Evolutionary conservation across 2,797 vertebrate species (phyloP), one percentile per base, ranked within the genome.

Genomic region (Rhinichthys osculus): DNA sequence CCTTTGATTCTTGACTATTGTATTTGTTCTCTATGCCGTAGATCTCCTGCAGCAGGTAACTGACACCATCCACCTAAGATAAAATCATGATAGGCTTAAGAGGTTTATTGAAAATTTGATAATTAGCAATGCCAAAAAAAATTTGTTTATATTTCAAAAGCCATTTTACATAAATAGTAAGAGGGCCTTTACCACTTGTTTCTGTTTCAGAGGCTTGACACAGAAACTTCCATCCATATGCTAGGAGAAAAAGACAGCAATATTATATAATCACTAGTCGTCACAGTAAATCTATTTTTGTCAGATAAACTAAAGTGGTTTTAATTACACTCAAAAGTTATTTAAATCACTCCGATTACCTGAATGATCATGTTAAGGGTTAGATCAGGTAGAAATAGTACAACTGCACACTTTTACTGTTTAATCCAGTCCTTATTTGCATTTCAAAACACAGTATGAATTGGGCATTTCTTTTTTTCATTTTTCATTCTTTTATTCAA

Each of bases 1-100:
- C 84, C 84, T 85, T 85, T 81, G 78, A 81, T 73, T 85, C 79
- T 81, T 98, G 97, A 0, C 96, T 97, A 95, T 99, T 99, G 94
- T 98, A 99, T 92, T 99, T 99, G 95, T 99, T 99, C 93, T 99
- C 98, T 0, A 99, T 99, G 84, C 98, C 98, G 0, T 99, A 99
- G 93, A 99, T 99, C 94, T 99, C 98, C 94, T 99, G 98, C 87
- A 99, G 96, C 0, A 99, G 96, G 92, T 99, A 99, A 93, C 97
- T 99, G 90, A 99, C 98, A 3, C 98, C 98, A 80, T 99, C 98
- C 92, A 99, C 98, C 98, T 99, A 91, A 70, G 69, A 72, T 4
- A 64, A 40, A 81, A 89, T 42, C 14, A 69, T 21, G 11, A 30
- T 33, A 47, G 27, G 40, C 8, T 47, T n/a, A 44, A 59, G 27